Evolutionary conservation across 37 sponge, comb jelly and placozoan genomes (phyloP).

Genomic region (Aplysina aerophoba): DNA sequence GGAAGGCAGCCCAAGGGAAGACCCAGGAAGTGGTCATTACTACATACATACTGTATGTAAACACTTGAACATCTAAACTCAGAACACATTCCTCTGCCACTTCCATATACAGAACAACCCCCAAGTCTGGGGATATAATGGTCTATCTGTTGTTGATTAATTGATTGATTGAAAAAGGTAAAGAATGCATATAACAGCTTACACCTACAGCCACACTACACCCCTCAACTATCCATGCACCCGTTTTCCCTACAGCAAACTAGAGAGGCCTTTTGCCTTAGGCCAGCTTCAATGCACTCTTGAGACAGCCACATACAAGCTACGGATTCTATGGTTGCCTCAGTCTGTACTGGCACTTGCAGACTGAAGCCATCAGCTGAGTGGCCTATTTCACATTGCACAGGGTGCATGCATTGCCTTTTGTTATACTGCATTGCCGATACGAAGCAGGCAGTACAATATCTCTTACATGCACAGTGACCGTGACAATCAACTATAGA

Average conservation of each 20-base stretch:
- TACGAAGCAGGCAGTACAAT: no score
- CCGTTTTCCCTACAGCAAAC: not conserved
- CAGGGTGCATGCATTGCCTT: no score
- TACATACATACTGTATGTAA: not conserved
- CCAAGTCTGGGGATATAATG: not conserved
- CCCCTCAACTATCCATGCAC: not conserved
- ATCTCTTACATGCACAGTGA: no score
- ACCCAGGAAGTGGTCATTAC: constrained; percentile 24
- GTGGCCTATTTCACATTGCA: no score
- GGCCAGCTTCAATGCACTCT: not conserved
- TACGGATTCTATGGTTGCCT: not conserved
- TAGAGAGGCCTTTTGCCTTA: not conserved
- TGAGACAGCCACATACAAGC: not conserved
- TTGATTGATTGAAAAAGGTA: not conserved
- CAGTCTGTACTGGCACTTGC: no score
- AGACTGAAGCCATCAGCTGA: no score
- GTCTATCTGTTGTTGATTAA: not conserved
- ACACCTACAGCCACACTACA: not conserved
- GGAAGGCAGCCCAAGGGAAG: constrained; percentile 12
- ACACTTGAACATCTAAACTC: not conserved
- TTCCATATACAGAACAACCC: not conserved
- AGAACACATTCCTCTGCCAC: not conserved
- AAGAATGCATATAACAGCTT: not conserved
- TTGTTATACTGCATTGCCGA: no score
- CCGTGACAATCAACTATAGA: no score